Conservation (phyloP, 2,888 invertebrate species). For the Drosophila longiperda region DNA sequence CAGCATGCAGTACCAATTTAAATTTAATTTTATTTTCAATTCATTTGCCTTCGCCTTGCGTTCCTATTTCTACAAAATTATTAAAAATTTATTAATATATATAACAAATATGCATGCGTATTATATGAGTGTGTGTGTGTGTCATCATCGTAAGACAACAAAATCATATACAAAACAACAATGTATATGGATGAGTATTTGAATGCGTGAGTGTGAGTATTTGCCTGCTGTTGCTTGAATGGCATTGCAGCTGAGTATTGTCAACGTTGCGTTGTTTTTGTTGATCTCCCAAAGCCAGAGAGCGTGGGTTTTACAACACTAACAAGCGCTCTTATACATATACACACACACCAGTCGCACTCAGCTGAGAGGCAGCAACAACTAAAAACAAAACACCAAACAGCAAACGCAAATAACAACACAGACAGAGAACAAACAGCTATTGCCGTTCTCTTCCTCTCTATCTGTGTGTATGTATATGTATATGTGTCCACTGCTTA, state of each 20-base stretch:
- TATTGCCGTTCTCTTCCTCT: not conserved
- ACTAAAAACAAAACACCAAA: conserved; percentile 38
- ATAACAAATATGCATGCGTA: conserved; percentile 9
- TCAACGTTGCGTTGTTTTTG: conserved; percentile 43
- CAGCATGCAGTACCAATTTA: conserved; percentile 26
- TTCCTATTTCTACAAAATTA: conserved; percentile 13
- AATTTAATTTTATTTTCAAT: conserved; percentile 48
- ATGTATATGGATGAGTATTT: conserved; percentile 3
- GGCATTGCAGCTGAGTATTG: conserved; percentile 70
- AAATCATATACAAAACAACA: conserved; percentile 11
- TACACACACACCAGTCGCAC: conserved; percentile 27
- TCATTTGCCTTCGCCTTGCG: conserved; percentile 19
- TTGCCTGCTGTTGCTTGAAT: conserved; percentile 27
- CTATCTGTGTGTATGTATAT: not conserved
- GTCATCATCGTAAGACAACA: conserved; percentile 19
- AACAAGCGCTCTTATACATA: conserved; percentile 11
- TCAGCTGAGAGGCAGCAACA: conserved; percentile 55
- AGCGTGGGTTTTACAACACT: conserved; percentile 52
- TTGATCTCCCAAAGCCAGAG: conserved; percentile 69
- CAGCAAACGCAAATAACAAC: conserved; percentile 37
- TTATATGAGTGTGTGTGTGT: not conserved
- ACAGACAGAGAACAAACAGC: conserved; percentile 1
- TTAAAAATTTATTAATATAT: conserved; percentile 33
- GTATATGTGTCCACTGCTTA: conserved; percentile 12
- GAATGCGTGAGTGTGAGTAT: conserved; percentile 6